phyloP scores from a whole-genome alignment of 2,113 vertebrate species.

The Hystrix cristata region DNA sequence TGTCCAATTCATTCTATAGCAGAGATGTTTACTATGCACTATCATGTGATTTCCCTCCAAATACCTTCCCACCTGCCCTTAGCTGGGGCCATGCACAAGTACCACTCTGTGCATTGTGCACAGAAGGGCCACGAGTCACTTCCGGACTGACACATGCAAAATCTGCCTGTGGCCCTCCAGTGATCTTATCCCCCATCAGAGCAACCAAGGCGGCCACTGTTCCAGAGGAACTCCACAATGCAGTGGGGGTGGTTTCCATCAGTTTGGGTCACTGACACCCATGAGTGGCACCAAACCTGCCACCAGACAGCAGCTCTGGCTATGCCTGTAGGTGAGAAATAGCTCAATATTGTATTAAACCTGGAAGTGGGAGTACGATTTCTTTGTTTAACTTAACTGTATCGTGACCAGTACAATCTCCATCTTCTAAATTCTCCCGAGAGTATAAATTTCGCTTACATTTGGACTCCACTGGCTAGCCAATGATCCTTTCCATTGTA shows the following conservation, averaged over 20 bases:
- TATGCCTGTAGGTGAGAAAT: neutral
- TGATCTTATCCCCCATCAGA: neutral
- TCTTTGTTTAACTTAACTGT: slow-evolving; percentile 8
- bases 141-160: neutral
- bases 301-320: neutral
- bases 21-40: neutral
- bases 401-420: neutral
- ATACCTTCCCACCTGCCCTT: neutral
- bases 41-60: neutral
- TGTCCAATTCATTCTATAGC: neutral
- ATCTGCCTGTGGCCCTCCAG: neutral
- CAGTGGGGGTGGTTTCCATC: neutral
- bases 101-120: neutral
- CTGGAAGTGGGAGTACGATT: neutral
- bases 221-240: neutral
- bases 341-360: neutral
- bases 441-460: neutral
- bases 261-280: neutral
- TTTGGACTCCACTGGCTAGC: neutral
- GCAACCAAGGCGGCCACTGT: neutral
- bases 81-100: neutral
- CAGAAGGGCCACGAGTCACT: neutral
- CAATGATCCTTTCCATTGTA: neutral
- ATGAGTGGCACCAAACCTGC: neutral
- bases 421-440: neutral